Conservation (phyloP, 2,113 vertebrate species). For the Oncorhynchus tshawytscha region DNA sequence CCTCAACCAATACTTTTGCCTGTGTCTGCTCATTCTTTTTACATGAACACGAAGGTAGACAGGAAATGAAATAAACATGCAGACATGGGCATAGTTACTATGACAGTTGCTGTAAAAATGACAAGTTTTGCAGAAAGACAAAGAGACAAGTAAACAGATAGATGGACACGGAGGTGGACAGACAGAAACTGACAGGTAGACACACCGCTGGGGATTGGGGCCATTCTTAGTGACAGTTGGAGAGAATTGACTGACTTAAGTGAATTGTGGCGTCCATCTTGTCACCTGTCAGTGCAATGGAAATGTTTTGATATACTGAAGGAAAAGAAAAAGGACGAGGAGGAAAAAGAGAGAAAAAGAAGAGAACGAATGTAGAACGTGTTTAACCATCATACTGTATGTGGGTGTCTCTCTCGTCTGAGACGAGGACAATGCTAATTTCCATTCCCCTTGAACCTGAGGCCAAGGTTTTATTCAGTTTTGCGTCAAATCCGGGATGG, state of each 20-base stretch:
- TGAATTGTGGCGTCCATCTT: conserved; percentile 47
- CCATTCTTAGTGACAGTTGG: conserved; percentile 51
- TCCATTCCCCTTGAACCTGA: background rate
- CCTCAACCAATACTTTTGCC: background rate
- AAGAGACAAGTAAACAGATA: conserved; percentile 31
- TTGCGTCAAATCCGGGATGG: background rate
- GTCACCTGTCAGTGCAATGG: conserved; percentile 39
- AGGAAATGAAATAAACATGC: background rate
- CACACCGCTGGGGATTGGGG: conserved; percentile 39
- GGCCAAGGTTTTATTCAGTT: conserved; percentile 24
- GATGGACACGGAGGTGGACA: conserved; percentile 37
- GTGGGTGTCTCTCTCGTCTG: background rate
- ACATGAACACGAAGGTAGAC: background rate
- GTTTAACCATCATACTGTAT: background rate
- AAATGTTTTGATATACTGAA: conserved; percentile 15
- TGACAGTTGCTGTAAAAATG: background rate
- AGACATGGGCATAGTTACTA: background rate
- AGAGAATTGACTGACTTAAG: conserved; percentile 53
- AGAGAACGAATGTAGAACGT: background rate
- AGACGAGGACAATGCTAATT: conserved; percentile 18
- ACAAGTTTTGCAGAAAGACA: conserved; percentile 17
- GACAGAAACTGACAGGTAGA: conserved; percentile 47
- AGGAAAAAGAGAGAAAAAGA: background rate
- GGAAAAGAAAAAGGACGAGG: conserved; percentile 9
- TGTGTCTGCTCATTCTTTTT: background rate